phyloP scores from a whole-genome alignment of 1,140 invertebrate genomes.

The Micrasema minimum region DNA sequence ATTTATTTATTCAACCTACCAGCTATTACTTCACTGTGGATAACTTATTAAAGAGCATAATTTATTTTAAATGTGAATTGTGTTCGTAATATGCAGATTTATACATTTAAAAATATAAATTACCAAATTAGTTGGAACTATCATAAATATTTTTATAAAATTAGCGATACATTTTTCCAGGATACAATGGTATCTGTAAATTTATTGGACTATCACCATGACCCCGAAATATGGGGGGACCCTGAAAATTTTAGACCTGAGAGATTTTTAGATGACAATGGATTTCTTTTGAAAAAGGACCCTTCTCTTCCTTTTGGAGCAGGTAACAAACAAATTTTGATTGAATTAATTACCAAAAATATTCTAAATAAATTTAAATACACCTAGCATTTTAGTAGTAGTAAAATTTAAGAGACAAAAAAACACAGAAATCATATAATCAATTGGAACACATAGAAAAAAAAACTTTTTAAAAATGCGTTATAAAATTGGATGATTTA shows the following conservation, averaged over 20 bases:
- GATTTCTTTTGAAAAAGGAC: constrained; percentile 60
- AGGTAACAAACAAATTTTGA: constrained; percentile 58
- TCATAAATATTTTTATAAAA: too few species aligned
- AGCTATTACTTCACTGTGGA: too few species aligned
- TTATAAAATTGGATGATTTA: too few species aligned
- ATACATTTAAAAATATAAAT: too few species aligned
- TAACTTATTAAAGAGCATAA: too few species aligned
- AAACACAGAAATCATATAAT: too few species aligned
- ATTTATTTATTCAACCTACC: too few species aligned
- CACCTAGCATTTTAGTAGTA: neutral
- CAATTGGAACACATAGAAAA: too few species aligned
- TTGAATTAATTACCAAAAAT: constrained; percentile 1
- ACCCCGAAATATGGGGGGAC: constrained; percentile 72
- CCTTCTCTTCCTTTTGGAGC: constrained; percentile 70
- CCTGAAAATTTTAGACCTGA: constrained; percentile 79
- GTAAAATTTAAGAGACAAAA: neutral
- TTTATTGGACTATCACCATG: constrained; percentile 72
- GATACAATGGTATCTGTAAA: constrained; percentile 74
- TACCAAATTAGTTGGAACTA: too few species aligned
- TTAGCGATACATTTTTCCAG: constrained; percentile 54
- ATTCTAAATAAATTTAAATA: neutral
- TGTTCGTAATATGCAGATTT: too few species aligned
- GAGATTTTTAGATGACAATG: constrained; percentile 66
- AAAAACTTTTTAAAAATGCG: too few species aligned
- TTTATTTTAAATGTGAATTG: too few species aligned